These are phyloP conservation scores for Bursaphelenchus mucronatus DNA, from an alignment of 1,140 invertebrate species.

Conservation along the genomic window DNA sequence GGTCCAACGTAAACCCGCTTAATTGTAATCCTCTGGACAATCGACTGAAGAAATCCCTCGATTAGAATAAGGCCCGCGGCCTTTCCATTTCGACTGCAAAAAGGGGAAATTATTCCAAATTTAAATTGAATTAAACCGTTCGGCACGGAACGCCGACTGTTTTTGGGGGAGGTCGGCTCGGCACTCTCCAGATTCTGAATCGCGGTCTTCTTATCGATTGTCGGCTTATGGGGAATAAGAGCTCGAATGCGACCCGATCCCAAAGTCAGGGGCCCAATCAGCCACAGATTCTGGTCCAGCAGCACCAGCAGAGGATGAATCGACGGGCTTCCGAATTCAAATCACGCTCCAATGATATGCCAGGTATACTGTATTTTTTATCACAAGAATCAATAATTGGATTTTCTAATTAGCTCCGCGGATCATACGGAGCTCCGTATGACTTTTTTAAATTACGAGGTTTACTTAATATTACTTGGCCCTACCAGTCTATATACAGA, in stretches of 20 bases:
- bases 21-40: too few relatives aligned
- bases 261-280: slow-evolving; percentile 14
- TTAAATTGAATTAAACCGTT: too few relatives aligned
- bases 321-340: slow-evolving; percentile 22
- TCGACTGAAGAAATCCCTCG: too few relatives aligned
- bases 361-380: slow-evolving; percentile 4
- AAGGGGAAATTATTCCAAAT: too few relatives aligned
- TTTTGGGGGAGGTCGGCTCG: too few relatives aligned
- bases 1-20: too few relatives aligned
- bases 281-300: background rate
- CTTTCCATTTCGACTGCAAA: too few relatives aligned
- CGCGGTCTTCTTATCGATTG: background rate
- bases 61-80: too few relatives aligned
- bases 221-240: slow-evolving; percentile 23
- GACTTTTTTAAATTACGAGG: slow-evolving; percentile 2
- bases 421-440: background rate
- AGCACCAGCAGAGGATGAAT: slow-evolving; percentile 24
- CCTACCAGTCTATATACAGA: slow-evolving; percentile 3
- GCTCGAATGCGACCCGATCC: background rate
- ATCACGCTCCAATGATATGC: slow-evolving; percentile 11
- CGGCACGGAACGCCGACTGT: too few relatives aligned
- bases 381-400: background rate
- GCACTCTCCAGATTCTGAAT: too few relatives aligned
- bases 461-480: slow-evolving; percentile 4
- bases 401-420: slow-evolving; percentile 13